These are phyloP conservation scores for Linurgus olivaceus DNA, from an alignment of 2,797 vertebrate genomes.

Conservation along the genomic window DNA sequence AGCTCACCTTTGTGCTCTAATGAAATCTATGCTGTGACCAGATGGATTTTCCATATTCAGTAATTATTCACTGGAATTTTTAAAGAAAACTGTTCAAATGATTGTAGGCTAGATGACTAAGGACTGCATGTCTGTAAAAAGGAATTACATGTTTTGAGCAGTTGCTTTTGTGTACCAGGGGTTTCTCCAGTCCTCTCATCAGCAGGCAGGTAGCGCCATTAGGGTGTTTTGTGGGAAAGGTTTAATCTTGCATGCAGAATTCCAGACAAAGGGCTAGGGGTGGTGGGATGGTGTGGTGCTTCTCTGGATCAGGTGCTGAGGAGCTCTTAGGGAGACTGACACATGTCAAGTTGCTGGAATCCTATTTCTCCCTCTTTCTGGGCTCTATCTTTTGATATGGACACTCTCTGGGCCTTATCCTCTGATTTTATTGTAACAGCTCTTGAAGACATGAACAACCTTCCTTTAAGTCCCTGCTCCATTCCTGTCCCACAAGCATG, in stretches of 20 bases:
- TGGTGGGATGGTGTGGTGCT: rapidly evolving
- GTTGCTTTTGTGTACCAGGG: background rate
- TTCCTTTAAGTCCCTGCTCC: background rate
- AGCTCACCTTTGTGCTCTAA: background rate
- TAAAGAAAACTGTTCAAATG: background rate
- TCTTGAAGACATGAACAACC: background rate
- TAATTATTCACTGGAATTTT: background rate
- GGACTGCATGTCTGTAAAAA: background rate
- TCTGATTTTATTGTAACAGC: background rate
- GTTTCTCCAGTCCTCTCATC: background rate
- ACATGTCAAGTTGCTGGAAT: background rate
- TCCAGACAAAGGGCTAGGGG: background rate
- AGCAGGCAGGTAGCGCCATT: background rate
- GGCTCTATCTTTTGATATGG: background rate
- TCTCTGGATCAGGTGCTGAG: background rate
- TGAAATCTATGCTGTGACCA: background rate
- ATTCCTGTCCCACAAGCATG: background rate
- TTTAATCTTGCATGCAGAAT: background rate
- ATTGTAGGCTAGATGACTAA: background rate
- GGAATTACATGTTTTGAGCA: background rate
- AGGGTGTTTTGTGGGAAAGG: background rate
- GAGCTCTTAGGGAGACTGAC: background rate
- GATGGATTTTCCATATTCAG: background rate
- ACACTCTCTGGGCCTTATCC: too few species aligned
- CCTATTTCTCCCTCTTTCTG: background rate